Conservation (phyloP, 2,113 vertebrate genomes). For the Cercocebus atys region DNA sequence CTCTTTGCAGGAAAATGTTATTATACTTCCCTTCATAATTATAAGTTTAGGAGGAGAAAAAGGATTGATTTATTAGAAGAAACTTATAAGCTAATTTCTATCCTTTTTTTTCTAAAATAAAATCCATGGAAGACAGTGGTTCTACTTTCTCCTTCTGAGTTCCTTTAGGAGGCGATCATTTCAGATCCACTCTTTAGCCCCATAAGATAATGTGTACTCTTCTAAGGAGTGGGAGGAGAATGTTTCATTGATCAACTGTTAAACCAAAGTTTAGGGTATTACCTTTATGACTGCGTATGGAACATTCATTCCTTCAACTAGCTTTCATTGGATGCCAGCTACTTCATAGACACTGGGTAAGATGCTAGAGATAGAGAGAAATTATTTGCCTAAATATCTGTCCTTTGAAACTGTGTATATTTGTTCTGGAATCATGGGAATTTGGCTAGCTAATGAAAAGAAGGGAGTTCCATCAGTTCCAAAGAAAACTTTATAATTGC, state of each 20-base stretch:
- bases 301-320: not conserved
- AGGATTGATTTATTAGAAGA: constrained; percentile 47
- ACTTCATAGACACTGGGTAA: not conserved
- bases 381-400: not conserved
- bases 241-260: not conserved
- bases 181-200: not conserved
- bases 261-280: not conserved
- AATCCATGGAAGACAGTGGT: not conserved
- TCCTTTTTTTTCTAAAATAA: not conserved
- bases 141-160: not conserved
- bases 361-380: not conserved
- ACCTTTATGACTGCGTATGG: not conserved
- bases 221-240: not conserved
- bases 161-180: not conserved
- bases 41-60: constrained; percentile 62
- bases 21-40: constrained; percentile 65
- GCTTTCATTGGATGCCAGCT: not conserved
- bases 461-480: not conserved
- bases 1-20: constrained; percentile 66
- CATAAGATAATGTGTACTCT: not conserved
- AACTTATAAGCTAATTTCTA: constrained; percentile 62
- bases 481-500: not conserved
- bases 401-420: not conserved
- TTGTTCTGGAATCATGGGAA: not conserved
- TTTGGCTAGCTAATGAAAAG: constrained; percentile 7